Base-by-base conservation (phyloP, 2,888 invertebrate genomes). In the Polymixis lichenea region DNA sequence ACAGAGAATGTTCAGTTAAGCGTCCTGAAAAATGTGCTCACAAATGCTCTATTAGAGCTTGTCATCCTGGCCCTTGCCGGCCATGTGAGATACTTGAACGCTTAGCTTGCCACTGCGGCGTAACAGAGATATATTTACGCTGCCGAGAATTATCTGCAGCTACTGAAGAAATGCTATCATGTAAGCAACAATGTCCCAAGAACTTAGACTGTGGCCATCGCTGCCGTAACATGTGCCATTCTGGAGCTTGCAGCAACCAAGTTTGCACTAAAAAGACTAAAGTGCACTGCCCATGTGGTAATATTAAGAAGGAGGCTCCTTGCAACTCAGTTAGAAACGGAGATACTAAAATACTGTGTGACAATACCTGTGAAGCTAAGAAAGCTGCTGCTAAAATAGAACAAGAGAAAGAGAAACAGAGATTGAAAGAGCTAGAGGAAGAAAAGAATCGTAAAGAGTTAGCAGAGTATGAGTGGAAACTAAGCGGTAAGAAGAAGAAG, bases 121-220 rank as follows among this genome's bases (percentile, higher is more conserved):
- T 98, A 9, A 98, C 97, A 72, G 97, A 98, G 83, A 95, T 98
- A 7, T 98, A 98, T 88, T 97, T 98, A 72, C 97, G 97, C 51
- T 99, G 99, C 91, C 94, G 94, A 55, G 97, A 98, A 86, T 97
- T 98, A 92, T 96, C 97, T 0, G 91, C 94, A 4, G 95, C 97
- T n/a, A 93, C 93, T 0, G 94, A 94, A 22, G 96, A 97, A 66
- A 93, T 93, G 68, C 90, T 97, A 43, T 97, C 97, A 75, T 99
- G 99, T 92, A 98, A 98, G 58, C 98, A 98, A 92, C 98, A 98
- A 83, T 99, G 99, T 90, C 98, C 98, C 0, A 98, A 98, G 95
- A 98, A 98, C 98, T 97, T 98, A 91, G 93, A 97, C 13, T 99
- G 99, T 94, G 98, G 98, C 0, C 99, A 99, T 94, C 97, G 98